phyloP scores from a whole-genome alignment of 92 coral and sea anemone genomes.

The Porites lobata region DNA sequence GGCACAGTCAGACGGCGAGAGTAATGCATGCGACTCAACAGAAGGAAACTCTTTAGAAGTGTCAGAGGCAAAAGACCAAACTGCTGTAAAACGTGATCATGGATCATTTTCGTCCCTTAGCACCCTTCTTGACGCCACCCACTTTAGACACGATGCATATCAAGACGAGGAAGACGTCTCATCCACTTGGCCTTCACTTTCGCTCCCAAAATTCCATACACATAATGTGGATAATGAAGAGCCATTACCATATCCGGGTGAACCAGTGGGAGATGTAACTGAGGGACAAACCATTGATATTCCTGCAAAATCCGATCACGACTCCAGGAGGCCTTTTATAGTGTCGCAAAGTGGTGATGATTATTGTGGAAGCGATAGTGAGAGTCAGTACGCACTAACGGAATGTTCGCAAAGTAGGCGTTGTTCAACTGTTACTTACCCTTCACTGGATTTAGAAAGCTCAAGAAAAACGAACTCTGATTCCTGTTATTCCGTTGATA shows the following conservation, averaged over 20 bases:
- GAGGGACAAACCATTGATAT: background rate
- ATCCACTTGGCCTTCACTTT: constrained; percentile 31
- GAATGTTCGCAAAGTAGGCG: background rate
- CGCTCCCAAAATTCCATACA: background rate
- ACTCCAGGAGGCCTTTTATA: background rate
- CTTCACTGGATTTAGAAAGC: background rate
- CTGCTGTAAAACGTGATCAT: background rate
- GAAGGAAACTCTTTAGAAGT: background rate
- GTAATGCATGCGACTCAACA: background rate
- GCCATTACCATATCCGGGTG: background rate
- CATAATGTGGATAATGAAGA: background rate
- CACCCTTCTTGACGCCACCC: background rate
- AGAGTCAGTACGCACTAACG: background rate
- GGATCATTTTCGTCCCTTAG: constrained; percentile 21
- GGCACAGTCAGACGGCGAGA: background rate
- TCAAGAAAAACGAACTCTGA: constrained; percentile 1
- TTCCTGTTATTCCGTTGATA: constrained; percentile 2
- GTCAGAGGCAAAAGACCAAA: background rate
- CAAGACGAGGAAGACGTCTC: background rate
- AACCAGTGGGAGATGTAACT: background rate
- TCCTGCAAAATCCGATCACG: constrained; percentile 2
- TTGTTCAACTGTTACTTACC: background rate
- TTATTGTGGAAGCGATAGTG: background rate
- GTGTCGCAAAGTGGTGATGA: background rate
- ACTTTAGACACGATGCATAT: background rate